phyloP scores from a whole-genome alignment of 2,113 vertebrate species.

The Cyphomyrus discorhynchus region DNA sequence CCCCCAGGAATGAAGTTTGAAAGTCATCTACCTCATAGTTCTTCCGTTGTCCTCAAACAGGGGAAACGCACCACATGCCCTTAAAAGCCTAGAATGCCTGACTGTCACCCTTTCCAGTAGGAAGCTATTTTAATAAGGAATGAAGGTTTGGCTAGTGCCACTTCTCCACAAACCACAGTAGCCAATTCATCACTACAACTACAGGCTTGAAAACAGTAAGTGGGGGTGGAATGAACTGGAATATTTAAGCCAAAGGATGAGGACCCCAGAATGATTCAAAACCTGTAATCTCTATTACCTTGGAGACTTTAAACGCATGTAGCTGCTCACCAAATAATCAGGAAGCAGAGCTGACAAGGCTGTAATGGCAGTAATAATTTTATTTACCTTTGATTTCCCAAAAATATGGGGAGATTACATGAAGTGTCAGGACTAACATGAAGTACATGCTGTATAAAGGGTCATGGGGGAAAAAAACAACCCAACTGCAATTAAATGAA shows the following conservation, averaged over 20 bases:
- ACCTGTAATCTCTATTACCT: background rate
- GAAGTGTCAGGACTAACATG: background rate
- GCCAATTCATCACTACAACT: background rate
- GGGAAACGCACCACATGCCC: background rate
- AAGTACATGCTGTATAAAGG: background rate
- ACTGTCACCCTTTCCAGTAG: background rate
- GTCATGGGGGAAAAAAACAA: background rate
- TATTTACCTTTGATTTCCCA: background rate
- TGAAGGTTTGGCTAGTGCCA: background rate
- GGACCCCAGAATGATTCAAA: background rate
- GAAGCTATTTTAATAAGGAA: conserved; percentile 9
- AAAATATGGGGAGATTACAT: background rate
- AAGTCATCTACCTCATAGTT: background rate
- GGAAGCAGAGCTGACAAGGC: background rate
- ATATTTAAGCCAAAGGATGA: background rate
- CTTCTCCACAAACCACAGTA: background rate
- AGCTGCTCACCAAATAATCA: background rate
- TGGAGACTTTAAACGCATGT: background rate
- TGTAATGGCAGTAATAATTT: background rate
- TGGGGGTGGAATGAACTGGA: background rate
- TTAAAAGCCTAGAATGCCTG: background rate
- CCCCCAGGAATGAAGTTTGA: background rate
- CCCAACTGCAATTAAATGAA: background rate
- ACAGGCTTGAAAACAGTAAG: background rate
- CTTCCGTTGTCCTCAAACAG: no score